Base-by-base conservation (phyloP, 2,888 invertebrate genomes). In the Polydrusus cervinus region DNA sequence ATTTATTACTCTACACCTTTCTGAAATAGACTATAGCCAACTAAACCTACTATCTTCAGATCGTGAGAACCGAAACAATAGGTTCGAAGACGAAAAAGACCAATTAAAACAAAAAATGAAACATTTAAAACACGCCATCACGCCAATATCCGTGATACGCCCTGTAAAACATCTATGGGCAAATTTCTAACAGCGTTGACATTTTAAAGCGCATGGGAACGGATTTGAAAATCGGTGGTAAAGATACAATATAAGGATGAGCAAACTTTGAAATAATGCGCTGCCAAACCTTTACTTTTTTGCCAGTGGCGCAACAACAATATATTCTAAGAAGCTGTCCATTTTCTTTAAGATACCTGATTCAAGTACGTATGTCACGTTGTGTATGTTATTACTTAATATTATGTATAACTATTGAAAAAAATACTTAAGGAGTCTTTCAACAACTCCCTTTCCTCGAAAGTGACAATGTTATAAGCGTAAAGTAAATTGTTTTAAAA, bases 151-250 rank as follows among this genome's bases (percentile, higher is more conserved):
- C 57, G 57, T 38, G 57, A 38, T 38, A 70, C 74, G 70, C 70
- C 69, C 70, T 66, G 70, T 74, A 64, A 18, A 70, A 47, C 73
- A 65, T 61, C 70, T 25, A 25, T 25, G 64, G 76, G 72, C 66
- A 60, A 62, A 69, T 72, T 64, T 73, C 76, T 66, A 73, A 70
- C 73, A 60, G 16, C 73, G 76, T 73, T 76, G 76, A 76, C 75
- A 76, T 76, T 76, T 76, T 57, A 40, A 69, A 72, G 69, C 72
- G 69, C 75, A 72, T 76, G 75, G 75, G 75, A 76, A 76, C 75
- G 75, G 61, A 76, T 51, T 76, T 76, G 70, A 71, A 70, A 75
- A 75, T 75, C 71, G 61, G n/a, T 61, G 66, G 71, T 71, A 66
- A 66, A 71, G 71, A 76, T 55, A 72, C 72, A 72, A 53, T 14